phyloP scores from a whole-genome alignment of 1,140 invertebrate genomes.

The Pygmarrhopalites habei region DNA sequence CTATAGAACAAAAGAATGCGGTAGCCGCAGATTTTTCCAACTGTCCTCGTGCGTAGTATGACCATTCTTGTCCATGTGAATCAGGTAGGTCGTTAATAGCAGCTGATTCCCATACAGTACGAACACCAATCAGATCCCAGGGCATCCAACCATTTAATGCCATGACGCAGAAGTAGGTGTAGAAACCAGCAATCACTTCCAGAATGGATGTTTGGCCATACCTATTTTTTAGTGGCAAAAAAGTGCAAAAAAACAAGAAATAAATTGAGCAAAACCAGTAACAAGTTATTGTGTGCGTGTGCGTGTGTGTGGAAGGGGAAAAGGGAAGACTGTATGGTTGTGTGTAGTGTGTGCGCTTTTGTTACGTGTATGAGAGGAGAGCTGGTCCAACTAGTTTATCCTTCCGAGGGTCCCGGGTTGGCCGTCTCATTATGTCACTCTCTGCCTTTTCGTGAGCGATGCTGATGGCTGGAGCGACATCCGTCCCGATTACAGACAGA shows the following conservation, averaged over 20 bases:
- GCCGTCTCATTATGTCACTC: conserved; percentile 63
- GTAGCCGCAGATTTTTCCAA: conserved; percentile 53
- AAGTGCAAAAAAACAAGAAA: too few species aligned
- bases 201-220: conserved; percentile 53
- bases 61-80: conserved; percentile 58
- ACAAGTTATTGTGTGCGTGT: too few species aligned
- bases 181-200: conserved; percentile 51
- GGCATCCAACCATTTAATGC: conserved; percentile 56
- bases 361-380: conserved; percentile 42
- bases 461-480: conserved; percentile 31
- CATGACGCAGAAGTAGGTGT: conserved; percentile 54
- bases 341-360: too few species aligned
- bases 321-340: too few species aligned
- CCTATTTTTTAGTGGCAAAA: too few species aligned
- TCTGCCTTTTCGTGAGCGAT: conserved; percentile 63
- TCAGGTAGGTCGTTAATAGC: conserved; percentile 53
- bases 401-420: conserved; percentile 56
- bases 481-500: conserved; percentile 30
- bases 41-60: conserved; percentile 27
- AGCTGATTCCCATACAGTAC: conserved; percentile 52
- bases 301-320: too few species aligned
- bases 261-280: too few species aligned
- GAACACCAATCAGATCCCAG: conserved; percentile 43
- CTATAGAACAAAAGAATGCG: conserved; percentile 60
- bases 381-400: conserved; percentile 62